phyloP scores from a whole-genome alignment of 2,797 vertebrate species.

The Rhinoraja longicauda region DNA sequence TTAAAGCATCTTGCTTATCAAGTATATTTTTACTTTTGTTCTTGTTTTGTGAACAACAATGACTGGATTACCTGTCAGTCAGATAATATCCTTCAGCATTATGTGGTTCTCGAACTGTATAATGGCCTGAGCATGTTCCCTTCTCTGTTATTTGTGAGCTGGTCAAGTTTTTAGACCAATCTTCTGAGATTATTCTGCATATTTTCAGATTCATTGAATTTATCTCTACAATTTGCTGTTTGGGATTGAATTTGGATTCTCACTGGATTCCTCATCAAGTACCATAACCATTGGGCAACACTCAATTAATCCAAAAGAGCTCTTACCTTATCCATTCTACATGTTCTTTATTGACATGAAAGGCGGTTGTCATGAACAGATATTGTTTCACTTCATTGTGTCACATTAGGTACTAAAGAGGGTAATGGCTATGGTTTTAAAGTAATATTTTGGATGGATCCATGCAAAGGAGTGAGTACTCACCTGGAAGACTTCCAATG shows the following conservation, averaged over 20 bases:
- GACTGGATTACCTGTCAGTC: not conserved
- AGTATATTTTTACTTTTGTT: not conserved
- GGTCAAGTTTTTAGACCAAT: not conserved
- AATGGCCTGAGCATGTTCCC: not conserved
- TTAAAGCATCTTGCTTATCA: not conserved
- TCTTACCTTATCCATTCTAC: not conserved
- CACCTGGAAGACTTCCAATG: not conserved
- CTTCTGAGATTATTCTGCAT: not conserved
- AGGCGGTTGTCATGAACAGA: not conserved
- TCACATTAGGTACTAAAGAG: not conserved
- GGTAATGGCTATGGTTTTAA: not conserved
- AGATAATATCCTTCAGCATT: not conserved
- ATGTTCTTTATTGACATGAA: not conserved
- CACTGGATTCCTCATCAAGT: not conserved
- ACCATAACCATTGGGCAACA: not conserved
- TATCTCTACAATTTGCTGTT: not conserved
- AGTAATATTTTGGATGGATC: not conserved
- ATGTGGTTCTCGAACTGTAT: not conserved
- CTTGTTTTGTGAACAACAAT: not conserved
- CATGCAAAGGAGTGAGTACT: not conserved
- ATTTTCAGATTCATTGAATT: not conserved
- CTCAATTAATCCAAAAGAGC: not conserved
- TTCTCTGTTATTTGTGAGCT: not conserved
- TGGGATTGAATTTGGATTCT: not conserved
- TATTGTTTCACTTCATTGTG: not conserved